These are phyloP conservation scores for Tupaia tana DNA, from an alignment of 2,113 vertebrate genomes.

Conservation along the genomic window DNA sequence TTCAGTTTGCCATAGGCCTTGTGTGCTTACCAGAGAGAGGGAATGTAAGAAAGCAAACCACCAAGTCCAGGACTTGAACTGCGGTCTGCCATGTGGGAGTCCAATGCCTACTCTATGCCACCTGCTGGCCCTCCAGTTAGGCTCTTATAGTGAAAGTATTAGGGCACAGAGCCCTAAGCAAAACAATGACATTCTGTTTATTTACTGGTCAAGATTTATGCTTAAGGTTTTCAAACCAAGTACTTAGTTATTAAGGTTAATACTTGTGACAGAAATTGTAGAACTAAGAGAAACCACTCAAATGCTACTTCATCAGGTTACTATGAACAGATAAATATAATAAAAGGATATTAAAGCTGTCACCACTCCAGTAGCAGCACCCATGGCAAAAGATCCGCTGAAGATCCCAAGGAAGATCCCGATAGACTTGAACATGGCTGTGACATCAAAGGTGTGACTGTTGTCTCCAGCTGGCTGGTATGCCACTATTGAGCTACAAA, in stretches of 20 bases:
- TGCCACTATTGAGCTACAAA: constrained; percentile 94
- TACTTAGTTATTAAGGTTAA: constrained; percentile 36
- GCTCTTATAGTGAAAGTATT: neutral
- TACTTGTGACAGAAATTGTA: constrained; percentile 14
- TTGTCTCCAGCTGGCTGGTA: constrained; percentile 97
- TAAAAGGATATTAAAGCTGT: constrained; percentile 98
- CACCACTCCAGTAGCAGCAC: constrained; percentile 95
- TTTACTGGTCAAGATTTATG: constrained; percentile 43
- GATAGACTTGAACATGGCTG: constrained; percentile 96
- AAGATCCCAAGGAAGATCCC: constrained; percentile 98
- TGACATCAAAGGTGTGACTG: constrained; percentile 96
- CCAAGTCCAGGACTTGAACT: no score
- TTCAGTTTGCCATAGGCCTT: no score
- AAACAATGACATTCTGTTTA: constrained; percentile 24
- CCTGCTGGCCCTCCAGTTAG: neutral
- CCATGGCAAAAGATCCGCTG: constrained; percentile 98
- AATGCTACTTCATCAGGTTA: neutral
- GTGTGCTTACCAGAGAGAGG: no score
- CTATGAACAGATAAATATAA: constrained; percentile 12
- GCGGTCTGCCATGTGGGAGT: no score
- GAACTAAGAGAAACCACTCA: neutral
- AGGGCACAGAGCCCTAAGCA: neutral
- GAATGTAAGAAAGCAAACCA: no score
- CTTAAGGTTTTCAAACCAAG: constrained; percentile 57
- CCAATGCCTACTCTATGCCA: no score